Conservation (phyloP, 2,113 vertebrate genomes). For the Nesoenas mayeri region DNA sequence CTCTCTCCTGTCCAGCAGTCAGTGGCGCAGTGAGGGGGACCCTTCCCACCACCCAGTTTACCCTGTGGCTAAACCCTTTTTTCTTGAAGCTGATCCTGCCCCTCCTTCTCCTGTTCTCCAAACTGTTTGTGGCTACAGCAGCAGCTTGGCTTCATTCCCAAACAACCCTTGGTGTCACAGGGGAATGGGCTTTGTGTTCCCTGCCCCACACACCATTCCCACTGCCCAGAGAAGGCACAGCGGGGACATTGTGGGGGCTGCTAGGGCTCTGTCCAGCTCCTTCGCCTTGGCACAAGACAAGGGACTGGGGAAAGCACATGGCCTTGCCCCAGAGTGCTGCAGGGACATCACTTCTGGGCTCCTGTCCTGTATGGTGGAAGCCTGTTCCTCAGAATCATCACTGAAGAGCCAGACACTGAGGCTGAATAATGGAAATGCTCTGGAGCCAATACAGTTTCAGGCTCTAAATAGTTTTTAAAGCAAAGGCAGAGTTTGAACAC, state of each 20-base stretch:
- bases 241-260: neutral
- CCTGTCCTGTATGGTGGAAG: neutral
- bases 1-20: neutral
- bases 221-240: neutral
- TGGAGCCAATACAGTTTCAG: rapidly evolving
- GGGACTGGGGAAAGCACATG: neutral
- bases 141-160: neutral
- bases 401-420: neutral
- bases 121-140: neutral
- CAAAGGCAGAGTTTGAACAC: neutral
- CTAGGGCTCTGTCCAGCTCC: neutral
- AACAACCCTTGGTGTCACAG: neutral
- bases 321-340: neutral
- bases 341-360: neutral
- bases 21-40: rapidly evolving
- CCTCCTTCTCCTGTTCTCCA: neutral
- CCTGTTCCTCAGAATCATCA: neutral
- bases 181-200: rapidly evolving
- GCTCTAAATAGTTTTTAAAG: neutral
- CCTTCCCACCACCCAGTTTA: neutral
- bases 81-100: neutral
- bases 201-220: no score
- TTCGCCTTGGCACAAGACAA: neutral
- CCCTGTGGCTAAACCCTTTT: neutral
- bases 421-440: neutral